phyloP scores from a whole-genome alignment of 2,888 invertebrate species.

The Asteroscopus sphinx region DNA sequence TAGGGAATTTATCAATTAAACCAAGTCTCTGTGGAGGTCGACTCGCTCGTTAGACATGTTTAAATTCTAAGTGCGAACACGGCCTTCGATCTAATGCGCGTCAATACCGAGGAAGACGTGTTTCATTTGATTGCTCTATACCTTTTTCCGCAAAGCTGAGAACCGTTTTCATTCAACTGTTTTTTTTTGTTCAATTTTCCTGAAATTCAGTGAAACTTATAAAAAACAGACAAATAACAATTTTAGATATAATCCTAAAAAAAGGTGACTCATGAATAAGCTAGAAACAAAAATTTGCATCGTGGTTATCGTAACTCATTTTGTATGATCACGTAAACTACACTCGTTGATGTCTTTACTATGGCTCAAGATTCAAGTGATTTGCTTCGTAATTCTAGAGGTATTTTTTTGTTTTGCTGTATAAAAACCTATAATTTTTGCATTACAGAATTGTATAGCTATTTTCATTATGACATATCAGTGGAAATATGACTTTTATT shows the following conservation, averaged over 20 bases:
- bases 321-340: background rate
- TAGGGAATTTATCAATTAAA: constrained; percentile 75
- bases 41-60: constrained; percentile 58
- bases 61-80: constrained; percentile 45
- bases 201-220: background rate
- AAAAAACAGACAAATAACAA: background rate
- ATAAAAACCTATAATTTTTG: no score
- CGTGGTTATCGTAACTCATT: background rate
- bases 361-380: constrained; percentile 10
- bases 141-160: constrained; percentile 5
- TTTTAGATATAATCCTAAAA: no score
- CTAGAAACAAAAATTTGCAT: background rate
- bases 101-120: constrained; percentile 16
- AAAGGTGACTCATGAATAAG: no score
- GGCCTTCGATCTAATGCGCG: constrained; percentile 24
- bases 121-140: constrained; percentile 10
- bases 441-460: no score
- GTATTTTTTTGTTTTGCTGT: no score
- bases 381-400: background rate
- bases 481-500: no score
- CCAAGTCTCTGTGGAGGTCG: constrained; percentile 59
- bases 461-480: no score
- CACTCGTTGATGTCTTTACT: constrained; percentile 72
- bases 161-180: no score
- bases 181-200: no score